These are phyloP conservation scores for Bacillus rossius DNA, from an alignment of 1,140 invertebrate species.

Conservation along the genomic window DNA sequence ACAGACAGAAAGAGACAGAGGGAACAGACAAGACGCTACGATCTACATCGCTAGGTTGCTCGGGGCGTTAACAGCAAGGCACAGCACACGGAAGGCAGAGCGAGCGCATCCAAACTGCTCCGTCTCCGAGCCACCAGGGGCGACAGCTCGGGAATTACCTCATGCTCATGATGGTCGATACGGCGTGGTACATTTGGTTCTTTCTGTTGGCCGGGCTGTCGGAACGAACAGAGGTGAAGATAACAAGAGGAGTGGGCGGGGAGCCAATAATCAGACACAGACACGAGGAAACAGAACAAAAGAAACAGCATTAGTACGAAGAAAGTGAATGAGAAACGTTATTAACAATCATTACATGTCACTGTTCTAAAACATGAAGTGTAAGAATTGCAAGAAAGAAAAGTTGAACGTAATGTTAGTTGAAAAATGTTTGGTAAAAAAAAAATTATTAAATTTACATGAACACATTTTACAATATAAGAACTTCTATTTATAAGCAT, in stretches of 20 bases:
- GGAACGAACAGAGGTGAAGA: conserved; percentile 51
- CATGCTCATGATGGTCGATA: conserved; percentile 85
- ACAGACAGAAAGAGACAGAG: conserved; percentile 7
- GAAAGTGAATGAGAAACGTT: background rate
- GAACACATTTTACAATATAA: too few relatives aligned
- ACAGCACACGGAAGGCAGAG: background rate
- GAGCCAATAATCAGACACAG: background rate
- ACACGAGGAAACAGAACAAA: conserved; percentile 14
- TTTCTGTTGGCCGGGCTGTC: conserved; percentile 50
- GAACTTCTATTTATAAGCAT: too few relatives aligned
- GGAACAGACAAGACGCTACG: conserved; percentile 3
- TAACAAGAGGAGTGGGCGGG: conserved; percentile 30
- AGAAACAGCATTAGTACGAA: conserved; percentile 3
- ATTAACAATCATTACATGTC: too few relatives aligned
- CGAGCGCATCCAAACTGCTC: background rate
- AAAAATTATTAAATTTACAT: too few relatives aligned
- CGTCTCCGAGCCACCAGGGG: too few relatives aligned
- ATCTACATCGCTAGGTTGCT: background rate
- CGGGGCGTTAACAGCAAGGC: background rate
- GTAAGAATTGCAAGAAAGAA: too few relatives aligned
- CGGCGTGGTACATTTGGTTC: conserved; percentile 88
- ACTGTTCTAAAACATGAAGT: too few relatives aligned
- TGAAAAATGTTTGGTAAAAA: background rate
- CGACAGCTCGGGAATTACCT: conserved; percentile 56
- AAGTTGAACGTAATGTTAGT: conserved; percentile 38